Evolutionary conservation across 2,888 invertebrate genomes (phyloP), one percentile per base, ranked within the genome.

Genomic region (Leptinotarsa juncta): DNA sequence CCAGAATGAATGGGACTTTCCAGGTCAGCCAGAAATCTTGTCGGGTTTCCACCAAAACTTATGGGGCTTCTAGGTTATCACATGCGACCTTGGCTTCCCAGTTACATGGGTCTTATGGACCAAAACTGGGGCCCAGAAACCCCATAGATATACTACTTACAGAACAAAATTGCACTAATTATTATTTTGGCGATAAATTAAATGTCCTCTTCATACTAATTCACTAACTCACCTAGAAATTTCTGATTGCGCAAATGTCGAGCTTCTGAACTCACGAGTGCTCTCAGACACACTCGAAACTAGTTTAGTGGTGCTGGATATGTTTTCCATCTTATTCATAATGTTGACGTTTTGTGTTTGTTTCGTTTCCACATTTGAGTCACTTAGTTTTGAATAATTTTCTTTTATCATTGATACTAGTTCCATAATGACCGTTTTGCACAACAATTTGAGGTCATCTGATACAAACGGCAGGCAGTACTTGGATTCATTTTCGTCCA

Each of bases 401-500:
- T 69, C 69, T 49, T 20, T 69, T 49, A 69, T 69, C 48, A 69
- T 14, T 3, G 57, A 42, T 1, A 69, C 69, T 15, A 69, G 5
- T 42, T 57, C 69, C 4, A 53, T 5, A 48, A 69, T 12, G 16
- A 69, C 69, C 4, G 48, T 32, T n/a, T 18, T 48, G 20, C 57
- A 69, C 20, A 55, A 57, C 42, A 23, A 18, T 57, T 69, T 69
- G 42, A 69, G 57, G 12, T 60, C 57, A 4, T 57, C 32, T 5
- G 69, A 69, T 48, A 69, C 16, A 10, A 48, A 69, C 2, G 69
- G 69, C 7, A 69, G 20, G 23, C 69, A 69, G 14, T 69, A 50
- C n/a, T 69, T 57, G 48, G 69, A 42, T 2, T 12, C 16, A 42
- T 18, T 32, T 3, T 62, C 57, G 3, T 57, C 23, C 3, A 23